Conservation (phyloP, 2,888 invertebrate genomes). For the Ceriagrion tenellum region DNA sequence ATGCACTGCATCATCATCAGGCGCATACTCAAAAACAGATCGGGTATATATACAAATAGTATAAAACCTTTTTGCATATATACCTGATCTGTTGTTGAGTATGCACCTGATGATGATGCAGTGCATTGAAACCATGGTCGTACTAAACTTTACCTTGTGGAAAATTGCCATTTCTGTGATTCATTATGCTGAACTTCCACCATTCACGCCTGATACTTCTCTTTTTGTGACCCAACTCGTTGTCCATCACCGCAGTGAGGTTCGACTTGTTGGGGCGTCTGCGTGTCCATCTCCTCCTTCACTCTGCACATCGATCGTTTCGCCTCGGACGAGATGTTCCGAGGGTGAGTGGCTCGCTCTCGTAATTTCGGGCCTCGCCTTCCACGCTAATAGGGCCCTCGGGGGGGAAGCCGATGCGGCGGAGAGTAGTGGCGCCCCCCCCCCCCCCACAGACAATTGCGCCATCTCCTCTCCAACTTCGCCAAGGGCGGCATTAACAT, state of each 20-base stretch:
- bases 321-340: not conserved
- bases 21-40: no score
- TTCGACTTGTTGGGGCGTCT: not conserved
- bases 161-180: no score
- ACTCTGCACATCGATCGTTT: not conserved
- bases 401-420: not conserved
- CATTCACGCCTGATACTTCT: no score
- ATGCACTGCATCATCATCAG: no score
- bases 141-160: no score
- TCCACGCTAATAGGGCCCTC: not conserved
- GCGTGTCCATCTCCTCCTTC: not conserved
- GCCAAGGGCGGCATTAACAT: conserved; percentile 11
- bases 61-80: no score
- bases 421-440: not conserved
- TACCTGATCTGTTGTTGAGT: no score
- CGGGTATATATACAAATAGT: no score
- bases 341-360: not conserved
- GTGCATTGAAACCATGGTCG: no score
- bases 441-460: conserved; percentile 5
- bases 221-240: not conserved
- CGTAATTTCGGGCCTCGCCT: not conserved
- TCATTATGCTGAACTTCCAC: no score
- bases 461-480: conserved; percentile 35
- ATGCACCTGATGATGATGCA: no score
- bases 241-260: not conserved